Evolutionary conservation across 2,113 vertebrate species (phyloP).

Genomic region (Eonycteris spelaea): DNA sequence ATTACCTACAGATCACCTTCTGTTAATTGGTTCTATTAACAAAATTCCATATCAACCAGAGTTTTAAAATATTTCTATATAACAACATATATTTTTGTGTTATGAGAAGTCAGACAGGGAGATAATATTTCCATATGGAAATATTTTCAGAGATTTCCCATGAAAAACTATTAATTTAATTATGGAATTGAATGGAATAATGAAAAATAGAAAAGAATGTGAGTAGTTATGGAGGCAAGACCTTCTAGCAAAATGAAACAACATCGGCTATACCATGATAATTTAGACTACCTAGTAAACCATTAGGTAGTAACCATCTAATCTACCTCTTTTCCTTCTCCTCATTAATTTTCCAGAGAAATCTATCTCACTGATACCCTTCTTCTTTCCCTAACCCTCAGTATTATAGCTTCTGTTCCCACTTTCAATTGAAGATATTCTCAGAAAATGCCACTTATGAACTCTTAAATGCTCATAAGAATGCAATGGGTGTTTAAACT

Average conservation of each 20-base stretch:
- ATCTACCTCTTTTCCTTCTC: neutral
- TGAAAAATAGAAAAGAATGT: neutral
- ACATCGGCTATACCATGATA: too few species aligned
- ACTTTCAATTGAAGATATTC: constrained; percentile 30
- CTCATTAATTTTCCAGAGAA: neutral
- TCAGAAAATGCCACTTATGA: constrained; percentile 55
- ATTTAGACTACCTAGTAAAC: neutral
- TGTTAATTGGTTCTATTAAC: constrained; percentile 1
- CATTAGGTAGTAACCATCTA: neutral
- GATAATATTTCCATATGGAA: neutral
- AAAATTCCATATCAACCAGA: neutral
- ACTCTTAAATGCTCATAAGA: constrained; percentile 60
- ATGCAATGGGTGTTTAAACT: constrained; percentile 39
- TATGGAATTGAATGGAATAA: neutral
- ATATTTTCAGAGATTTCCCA: neutral
- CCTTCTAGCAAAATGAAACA: neutral
- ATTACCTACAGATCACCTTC: neutral
- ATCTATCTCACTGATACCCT: neutral
- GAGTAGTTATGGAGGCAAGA: neutral
- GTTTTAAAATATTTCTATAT: neutral
- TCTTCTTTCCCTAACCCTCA: neutral
- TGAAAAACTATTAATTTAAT: neutral
- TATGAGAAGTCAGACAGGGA: neutral
- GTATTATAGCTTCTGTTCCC: constrained; percentile 12
- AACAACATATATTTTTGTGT: neutral